Evolutionary conservation across 2,113 vertebrate genomes (phyloP), one percentile per base, ranked within the genome.

Genomic region (Macquaria australasica): DNA sequence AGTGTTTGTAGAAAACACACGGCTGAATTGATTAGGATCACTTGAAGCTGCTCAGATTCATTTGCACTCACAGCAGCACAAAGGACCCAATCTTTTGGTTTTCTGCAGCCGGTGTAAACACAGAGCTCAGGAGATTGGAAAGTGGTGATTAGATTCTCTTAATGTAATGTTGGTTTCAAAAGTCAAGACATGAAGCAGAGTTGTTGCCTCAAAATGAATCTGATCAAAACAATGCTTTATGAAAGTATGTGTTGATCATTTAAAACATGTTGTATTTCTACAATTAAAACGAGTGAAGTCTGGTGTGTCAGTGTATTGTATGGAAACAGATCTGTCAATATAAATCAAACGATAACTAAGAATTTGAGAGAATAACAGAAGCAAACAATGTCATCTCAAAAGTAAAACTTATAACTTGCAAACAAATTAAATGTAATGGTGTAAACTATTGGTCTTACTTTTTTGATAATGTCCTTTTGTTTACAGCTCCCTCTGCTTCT

Each of bases 91-190:
- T 67, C 15, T 11, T 45, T n/a, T n/a, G 9, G 23, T 68, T 68
- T 68, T 68, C 21, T 48, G 41, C 64, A 68, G 64, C 23, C 6
- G 7, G 11, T 6, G 39, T 67, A 43, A 67, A 76, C 39, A 59
- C 8, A 23, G 64, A n/a, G 39, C 64, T 67, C 69, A 20, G 63
- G 55, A 84, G 78, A 79, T n/a, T 69, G 59, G 71, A 55, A 69
- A 79, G 51, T 8, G 45, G 21, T 58, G 84, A 87, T 89, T 81
- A 78, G 28, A 64, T 80, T 83, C 64, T 71, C 41, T 63, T 66
- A 81, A 83, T 74, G 20, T 63, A 81, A 81, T 69, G 77, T 63
- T 28, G 58, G 73, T 41, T 83, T 67, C 20, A 68, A 63, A 86
- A 86, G 73, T 85, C 59, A 77, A 74, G 53, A 73, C 74, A n/a